A percentile compares a stretch with the other conserved stretches of the same genome.
These are phyloP conservation scores for Drosophila limbata DNA, from an alignment of 2,888 invertebrate genomes.

Conservation along the genomic window DNA sequence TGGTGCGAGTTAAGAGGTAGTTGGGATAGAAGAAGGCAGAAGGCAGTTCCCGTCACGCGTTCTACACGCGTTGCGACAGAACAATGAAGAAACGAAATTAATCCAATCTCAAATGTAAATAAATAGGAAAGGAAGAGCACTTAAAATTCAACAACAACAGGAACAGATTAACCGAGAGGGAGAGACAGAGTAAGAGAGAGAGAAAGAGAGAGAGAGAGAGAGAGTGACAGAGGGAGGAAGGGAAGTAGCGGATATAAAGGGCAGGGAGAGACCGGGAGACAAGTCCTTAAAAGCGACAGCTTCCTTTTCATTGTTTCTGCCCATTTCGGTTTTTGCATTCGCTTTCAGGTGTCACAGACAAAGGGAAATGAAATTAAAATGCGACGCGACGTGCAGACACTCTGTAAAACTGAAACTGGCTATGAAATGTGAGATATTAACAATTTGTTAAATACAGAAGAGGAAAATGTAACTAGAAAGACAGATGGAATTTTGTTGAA, in stretches of 20 bases:
- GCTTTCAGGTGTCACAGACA: constrained; percentile 68
- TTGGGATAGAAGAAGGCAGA: constrained; percentile 7
- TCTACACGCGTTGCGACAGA: constrained; percentile 31
- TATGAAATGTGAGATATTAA: not conserved
- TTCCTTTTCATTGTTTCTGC: constrained; percentile 64
- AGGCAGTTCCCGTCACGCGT: constrained; percentile 34
- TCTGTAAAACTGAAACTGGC: not conserved
- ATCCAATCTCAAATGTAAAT: constrained; percentile 50
- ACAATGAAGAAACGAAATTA: constrained; percentile 39
- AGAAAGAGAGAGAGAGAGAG: too few relatives aligned
- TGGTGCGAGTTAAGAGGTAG: constrained; percentile 18
- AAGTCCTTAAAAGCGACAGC: constrained; percentile 75
- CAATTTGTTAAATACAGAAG: not conserved
- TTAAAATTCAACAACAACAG: constrained; percentile 13
- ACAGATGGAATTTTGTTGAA: not conserved
- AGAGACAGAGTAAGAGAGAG: constrained; percentile 2
- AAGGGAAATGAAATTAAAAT: constrained; percentile 18
- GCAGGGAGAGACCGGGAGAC: constrained; percentile 19
- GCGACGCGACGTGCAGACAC: constrained; percentile 1
- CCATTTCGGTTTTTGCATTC: constrained; percentile 48
- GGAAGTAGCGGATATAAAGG: constrained; percentile 10
- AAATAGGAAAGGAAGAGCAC: constrained; percentile 45
- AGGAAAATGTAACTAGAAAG: not conserved
- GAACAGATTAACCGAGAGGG: constrained; percentile 8
- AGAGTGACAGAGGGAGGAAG: constrained; percentile 6